Evolutionary conservation across 2,888 invertebrate species (phyloP), one percentile per base, ranked within the genome.

Genomic region (Chromoteleia sp.): DNA sequence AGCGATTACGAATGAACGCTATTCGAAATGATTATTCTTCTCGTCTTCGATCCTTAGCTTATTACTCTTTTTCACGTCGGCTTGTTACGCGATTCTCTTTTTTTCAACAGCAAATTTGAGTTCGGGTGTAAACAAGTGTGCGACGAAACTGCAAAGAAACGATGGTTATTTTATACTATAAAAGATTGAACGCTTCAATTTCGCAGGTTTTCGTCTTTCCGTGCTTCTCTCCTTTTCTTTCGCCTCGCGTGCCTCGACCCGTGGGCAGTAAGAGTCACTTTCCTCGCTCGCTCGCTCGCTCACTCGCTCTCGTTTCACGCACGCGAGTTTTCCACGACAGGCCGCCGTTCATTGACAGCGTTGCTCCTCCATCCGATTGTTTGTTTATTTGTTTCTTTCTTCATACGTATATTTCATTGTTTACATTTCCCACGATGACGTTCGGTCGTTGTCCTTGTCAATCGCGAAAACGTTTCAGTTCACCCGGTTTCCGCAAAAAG

Each of bases 271-370:
- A n/a, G n/a, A n/a, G 50, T 70, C 19, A 45, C 71, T 58, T 76
- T 71, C 45, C 67, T 74, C 79, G 48, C 52, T 52, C 56, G n/a
- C n/a, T n/a, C n/a, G n/a, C 56, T 50, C 63, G 29, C 71, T 43
- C 80, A 50, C 50, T 65, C 58, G 15, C 59, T 39, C 78, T 56
- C 70, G 59, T 63, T 68, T 59, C 33, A 50, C 67, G 68, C 73
- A 43, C 52, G 65, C 65, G 52, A 65, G 52, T 65, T 65, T 65
- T 52, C 52, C 39, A 17, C 52, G 63, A 21, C 48, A 29, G 3
- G 67, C 52, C 29, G 67, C 5, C 21, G 63, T 52, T 65, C 43
- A 43, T 54, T 56, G 67, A 67, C 67, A 52, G 67, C 33, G 15
- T 25, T 39, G 10, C 25, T 17, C 14, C 39, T 52, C 48, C n/a